These are phyloP conservation scores for Synanthedon myopaeformis DNA, from an alignment of 2,888 invertebrate species.

Conservation along the genomic window DNA sequence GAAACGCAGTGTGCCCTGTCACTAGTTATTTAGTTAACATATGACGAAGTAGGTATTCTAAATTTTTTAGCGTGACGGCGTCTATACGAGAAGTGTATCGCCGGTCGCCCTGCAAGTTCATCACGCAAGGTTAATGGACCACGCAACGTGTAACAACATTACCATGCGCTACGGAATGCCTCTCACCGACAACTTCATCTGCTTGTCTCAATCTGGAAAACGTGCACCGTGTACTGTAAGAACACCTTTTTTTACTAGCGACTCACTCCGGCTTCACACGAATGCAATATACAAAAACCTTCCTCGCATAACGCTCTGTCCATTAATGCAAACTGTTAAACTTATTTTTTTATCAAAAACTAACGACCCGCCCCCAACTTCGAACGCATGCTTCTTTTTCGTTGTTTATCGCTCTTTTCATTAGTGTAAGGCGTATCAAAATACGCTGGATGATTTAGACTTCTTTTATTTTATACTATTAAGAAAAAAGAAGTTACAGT, in stretches of 20 bases:
- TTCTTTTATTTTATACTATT: too few relatives aligned
- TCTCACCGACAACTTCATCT: constrained; percentile 47
- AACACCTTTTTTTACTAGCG: background rate
- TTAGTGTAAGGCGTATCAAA: background rate
- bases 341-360: too few relatives aligned
- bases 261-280: too few relatives aligned
- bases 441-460: too few relatives aligned
- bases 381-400: too few relatives aligned
- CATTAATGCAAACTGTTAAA: too few relatives aligned
- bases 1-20: too few relatives aligned
- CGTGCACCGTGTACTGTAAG: constrained; percentile 54
- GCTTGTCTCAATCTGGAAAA: constrained; percentile 37
- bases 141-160: constrained; percentile 41
- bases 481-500: too few relatives aligned
- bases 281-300: too few relatives aligned
- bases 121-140: constrained; percentile 32
- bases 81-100: constrained; percentile 18
- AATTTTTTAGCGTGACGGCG: constrained; percentile 40
- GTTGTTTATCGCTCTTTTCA: background rate
- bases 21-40: too few relatives aligned
- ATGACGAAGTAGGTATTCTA: too few relatives aligned
- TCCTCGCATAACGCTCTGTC: background rate
- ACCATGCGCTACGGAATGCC: constrained; percentile 41
- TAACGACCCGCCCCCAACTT: too few relatives aligned
- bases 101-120: constrained; percentile 32